Conservation (phyloP, 2,888 invertebrate species). For the Psylliodes chrysocephalus region DNA sequence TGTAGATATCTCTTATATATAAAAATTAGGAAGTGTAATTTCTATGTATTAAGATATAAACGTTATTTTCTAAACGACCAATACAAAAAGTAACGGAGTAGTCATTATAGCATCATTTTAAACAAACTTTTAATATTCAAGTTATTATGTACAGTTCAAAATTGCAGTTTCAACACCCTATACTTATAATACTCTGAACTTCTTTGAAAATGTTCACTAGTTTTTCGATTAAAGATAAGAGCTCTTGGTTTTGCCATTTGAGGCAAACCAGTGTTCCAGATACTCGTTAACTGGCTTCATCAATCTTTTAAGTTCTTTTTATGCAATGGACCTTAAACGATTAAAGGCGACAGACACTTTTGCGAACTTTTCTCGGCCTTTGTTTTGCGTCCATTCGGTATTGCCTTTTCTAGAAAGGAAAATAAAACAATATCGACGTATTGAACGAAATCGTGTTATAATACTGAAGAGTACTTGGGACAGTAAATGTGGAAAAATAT, state of each 20-base stretch:
- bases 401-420: conserved; percentile 2
- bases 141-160: neutral
- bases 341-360: conserved; percentile 22
- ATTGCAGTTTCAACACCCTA: conserved; percentile 1
- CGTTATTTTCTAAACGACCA: too few relatives aligned
- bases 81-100: too few relatives aligned
- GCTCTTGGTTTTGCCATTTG: conserved; percentile 2
- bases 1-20: too few relatives aligned
- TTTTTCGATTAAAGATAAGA: conserved; percentile 15
- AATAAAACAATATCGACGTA: conserved; percentile 8
- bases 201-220: neutral
- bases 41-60: too few relatives aligned
- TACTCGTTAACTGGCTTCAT: conserved; percentile 30
- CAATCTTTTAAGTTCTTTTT: conserved; percentile 30
- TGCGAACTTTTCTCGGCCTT: conserved; percentile 12
- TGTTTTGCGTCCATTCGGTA: conserved; percentile 10
- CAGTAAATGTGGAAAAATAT: neutral
- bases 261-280: neutral
- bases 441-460: neutral
- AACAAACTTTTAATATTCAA: neutral
- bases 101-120: neutral
- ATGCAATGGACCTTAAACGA: conserved; percentile 23
- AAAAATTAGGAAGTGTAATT: too few relatives aligned
- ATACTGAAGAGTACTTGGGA: neutral
- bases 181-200: neutral